Percentiles rank a stretch among this genome's conserved stretches.
Evolutionary conservation across 2,797 vertebrate species (phyloP).

Genomic region (Falco columbarius): DNA sequence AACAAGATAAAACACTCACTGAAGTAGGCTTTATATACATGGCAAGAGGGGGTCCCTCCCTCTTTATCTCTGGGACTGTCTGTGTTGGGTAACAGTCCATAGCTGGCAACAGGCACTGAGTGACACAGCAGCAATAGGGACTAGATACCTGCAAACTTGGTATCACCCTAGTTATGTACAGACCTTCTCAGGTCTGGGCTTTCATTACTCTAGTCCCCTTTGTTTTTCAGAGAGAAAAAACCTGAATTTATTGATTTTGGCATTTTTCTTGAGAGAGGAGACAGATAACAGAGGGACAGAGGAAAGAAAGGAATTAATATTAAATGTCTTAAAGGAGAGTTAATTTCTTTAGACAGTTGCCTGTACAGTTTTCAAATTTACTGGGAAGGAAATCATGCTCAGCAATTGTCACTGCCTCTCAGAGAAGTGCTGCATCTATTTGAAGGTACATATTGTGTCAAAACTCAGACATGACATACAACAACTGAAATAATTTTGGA

Average conservation of each 20-base stretch:
- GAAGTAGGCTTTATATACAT: not conserved
- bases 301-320: not conserved
- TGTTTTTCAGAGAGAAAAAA: not conserved
- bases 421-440: not conserved
- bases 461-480: not conserved
- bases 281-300: not conserved
- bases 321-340: not conserved
- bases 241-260: not conserved
- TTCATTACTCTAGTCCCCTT: not conserved
- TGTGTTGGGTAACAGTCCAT: not conserved
- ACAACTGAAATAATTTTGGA: conserved; percentile 27
- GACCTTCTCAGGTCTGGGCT: not conserved
- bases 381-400: not conserved
- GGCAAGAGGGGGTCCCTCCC: not conserved
- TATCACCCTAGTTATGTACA: not conserved
- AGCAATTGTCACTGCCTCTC: not conserved
- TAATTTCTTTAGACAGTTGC: conserved; percentile 23
- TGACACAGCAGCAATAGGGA: not conserved
- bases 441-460: conserved; percentile 21
- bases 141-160: not conserved
- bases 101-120: not conserved
- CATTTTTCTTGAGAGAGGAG: not conserved
- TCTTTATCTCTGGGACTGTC: not conserved
- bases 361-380: conserved; percentile 33
- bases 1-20: not conserved